A percentile compares a stretch with the other conserved stretches of the same genome.
These are phyloP conservation scores for Idaea straminata DNA, from an alignment of 2,888 invertebrate species.

Conservation along the genomic window DNA sequence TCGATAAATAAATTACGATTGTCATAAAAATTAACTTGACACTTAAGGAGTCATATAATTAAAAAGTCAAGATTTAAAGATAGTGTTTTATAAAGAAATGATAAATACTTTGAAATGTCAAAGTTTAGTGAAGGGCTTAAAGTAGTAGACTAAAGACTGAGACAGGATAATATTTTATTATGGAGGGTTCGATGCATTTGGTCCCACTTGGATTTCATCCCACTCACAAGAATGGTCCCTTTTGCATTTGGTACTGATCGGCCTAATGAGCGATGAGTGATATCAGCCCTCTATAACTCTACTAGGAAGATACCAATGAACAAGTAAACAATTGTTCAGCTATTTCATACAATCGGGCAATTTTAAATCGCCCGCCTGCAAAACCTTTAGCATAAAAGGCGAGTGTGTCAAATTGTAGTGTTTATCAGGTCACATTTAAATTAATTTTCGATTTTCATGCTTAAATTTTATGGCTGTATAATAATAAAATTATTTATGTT, in stretches of 20 bases:
- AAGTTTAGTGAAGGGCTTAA: background rate
- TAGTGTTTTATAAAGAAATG: slow-evolving; percentile 16
- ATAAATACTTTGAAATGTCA: slow-evolving; percentile 6
- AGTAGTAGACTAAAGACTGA: background rate
- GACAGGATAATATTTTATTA: no score
- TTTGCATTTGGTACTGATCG: no score
- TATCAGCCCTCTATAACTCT: no score
- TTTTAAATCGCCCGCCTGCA: background rate
- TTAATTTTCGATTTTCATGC: background rate
- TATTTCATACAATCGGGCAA: background rate
- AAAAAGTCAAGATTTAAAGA: slow-evolving; percentile 27
- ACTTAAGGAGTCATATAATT: slow-evolving; percentile 28
- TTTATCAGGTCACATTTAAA: background rate
- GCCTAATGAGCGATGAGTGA: no score
- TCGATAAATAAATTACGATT: background rate
- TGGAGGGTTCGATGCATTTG: background rate
- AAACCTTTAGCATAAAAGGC: background rate
- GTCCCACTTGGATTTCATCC: no score
- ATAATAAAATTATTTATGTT: background rate
- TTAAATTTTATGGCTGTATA: background rate
- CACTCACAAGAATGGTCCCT: no score
- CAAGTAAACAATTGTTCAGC: no score
- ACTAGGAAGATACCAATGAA: no score
- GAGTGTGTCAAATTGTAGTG: background rate
- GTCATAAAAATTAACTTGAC: slow-evolving; percentile 25